Evolutionary conservation across 2,113 vertebrate genomes (phyloP), one percentile per base, ranked within the genome.

Genomic region (Anarhynchus alexandrinus): DNA sequence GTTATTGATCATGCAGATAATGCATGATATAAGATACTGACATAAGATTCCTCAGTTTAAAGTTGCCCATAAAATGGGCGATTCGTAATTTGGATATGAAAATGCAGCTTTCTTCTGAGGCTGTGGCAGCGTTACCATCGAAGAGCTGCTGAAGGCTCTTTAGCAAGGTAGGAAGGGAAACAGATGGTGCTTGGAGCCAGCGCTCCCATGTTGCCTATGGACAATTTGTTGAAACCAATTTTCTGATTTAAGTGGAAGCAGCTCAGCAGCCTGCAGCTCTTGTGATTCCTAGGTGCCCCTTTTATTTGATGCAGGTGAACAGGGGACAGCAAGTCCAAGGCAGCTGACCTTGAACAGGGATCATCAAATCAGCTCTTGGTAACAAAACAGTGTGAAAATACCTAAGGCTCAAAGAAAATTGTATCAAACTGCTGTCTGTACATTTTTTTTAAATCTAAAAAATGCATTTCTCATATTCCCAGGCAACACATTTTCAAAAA

Each of bases 401-500:
- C 45, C 22, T 23, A 13, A 42, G 57, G 47, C 61, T 64, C 15
- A 45, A 23, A 40, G 80, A 72, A 71, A 93, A 40, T 21, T 38
- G 19, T 59, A 61, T 67, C 27, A 62, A 59, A 79, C 55, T 88
- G 42, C 71, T 78, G 23, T 51, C 29, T 54, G 25, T 82, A n/a
- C 5, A 0, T 6, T 51, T 86, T 76, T 82, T 77, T 78, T 38
- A 38, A 84, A 59, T 40, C 18, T 70, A 78, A 90, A 89, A 65
- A 74, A 40, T 47, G 17, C 42, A 65, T 80, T 94, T 92, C 26
- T 72, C 13, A 0, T 82, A 66, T 87, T 88, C 92, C 58, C 94
- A 81, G 66, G 76, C 55, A 82, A 27, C 67, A 40, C 64, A 78
- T 92, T 86, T 86, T 83, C 67, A 74, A 43, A 88, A 93, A 80